A percentile compares a stretch with the other conserved stretches of the same genome.
Evolutionary conservation across 2,888 invertebrate species (phyloP).

Genomic region (Amphipoea oculea): DNA sequence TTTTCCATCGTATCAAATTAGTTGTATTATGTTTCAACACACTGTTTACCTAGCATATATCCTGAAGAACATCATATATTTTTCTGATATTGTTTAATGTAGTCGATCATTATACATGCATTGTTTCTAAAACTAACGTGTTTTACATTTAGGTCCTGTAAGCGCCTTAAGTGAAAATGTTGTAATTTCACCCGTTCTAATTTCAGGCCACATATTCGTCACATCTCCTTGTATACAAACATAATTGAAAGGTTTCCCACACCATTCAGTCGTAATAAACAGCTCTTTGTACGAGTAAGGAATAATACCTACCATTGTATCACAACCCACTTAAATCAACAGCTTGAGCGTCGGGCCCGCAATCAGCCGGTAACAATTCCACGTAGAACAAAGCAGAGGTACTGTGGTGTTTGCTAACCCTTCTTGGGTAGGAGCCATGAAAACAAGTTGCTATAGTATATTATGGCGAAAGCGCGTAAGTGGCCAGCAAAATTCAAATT

Average conservation of each 20-base stretch:
- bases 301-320: background rate
- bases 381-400: conserved; percentile 50
- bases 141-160: no score
- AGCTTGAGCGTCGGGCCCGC: conserved; percentile 17
- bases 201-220: background rate
- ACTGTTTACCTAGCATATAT: no score
- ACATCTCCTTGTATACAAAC: conserved; percentile 1
- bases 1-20: no score
- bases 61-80: no score
- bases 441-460: background rate
- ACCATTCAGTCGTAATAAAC: background rate
- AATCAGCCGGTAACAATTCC: conserved; percentile 59
- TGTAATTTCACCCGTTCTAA: no score
- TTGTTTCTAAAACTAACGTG: no score
- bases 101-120: no score
- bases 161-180: background rate
- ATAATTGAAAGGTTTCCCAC: background rate
- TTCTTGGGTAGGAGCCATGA: conserved; percentile 18
- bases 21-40: no score
- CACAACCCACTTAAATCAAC: conserved; percentile 1
- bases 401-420: conserved; percentile 30
- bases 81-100: no score
- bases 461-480: background rate
- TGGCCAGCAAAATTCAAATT: background rate
- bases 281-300: conserved; percentile 7